Evolutionary conservation across 2,113 vertebrate species (phyloP).

Genomic region (Tricholaema leucomelas): DNA sequence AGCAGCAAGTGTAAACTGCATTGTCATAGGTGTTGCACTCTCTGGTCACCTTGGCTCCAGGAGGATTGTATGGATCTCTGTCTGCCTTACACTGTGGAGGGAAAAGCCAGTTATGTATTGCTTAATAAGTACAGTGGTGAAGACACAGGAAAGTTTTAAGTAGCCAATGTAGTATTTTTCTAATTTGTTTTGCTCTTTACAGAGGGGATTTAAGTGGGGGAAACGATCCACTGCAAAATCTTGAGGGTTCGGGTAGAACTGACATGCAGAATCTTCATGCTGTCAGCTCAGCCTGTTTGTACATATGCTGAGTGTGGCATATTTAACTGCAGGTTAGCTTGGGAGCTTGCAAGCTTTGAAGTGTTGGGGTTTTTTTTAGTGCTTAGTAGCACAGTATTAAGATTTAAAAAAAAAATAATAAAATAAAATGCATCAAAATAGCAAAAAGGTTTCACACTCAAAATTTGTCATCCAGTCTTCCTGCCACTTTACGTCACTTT

Average conservation of each 20-base stretch:
- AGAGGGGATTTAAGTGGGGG: not conserved
- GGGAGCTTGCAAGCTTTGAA: not conserved
- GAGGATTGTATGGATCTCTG: not conserved
- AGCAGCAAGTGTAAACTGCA: not conserved
- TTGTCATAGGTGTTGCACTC: not conserved
- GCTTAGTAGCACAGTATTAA: conserved; percentile 23
- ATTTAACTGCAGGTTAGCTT: conserved; percentile 47
- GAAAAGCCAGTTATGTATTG: not conserved
- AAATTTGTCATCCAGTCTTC: conserved; percentile 18
- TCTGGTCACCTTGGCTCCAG: not conserved
- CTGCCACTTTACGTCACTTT: not conserved
- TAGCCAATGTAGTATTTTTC: not conserved
- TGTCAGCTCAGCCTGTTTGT: conserved; percentile 46
- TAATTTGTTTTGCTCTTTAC: not conserved
- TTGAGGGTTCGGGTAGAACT: conserved; percentile 12
- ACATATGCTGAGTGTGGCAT: conserved; percentile 37
- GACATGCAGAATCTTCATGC: conserved; percentile 13
- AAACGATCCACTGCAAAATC: not conserved
- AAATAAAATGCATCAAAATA: conserved; percentile 16
- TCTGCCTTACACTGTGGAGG: not conserved
- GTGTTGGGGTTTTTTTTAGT: not conserved
- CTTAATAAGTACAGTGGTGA: not conserved
- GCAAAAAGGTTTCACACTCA: conserved; percentile 4
- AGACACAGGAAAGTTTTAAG: not conserved
- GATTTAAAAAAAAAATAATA: not conserved